phyloP scores from a whole-genome alignment of 2,888 invertebrate genomes.

The Oxytorus armatus region DNA sequence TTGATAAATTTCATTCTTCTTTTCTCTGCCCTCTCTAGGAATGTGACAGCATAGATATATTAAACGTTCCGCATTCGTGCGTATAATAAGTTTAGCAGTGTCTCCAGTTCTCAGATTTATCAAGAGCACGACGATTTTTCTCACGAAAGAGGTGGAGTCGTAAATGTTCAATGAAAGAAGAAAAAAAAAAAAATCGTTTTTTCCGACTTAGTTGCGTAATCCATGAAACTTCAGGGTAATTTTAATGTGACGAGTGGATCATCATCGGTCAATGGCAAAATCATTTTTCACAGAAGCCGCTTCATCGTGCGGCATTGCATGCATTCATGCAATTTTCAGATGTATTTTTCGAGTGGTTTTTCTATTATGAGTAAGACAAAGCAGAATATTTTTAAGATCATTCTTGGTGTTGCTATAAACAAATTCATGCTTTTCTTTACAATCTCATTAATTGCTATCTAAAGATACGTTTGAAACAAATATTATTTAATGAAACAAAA shows the following conservation, averaged over 20 bases:
- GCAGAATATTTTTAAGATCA: no score
- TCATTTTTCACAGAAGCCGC: slow-evolving; percentile 12
- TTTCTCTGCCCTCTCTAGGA: slow-evolving; percentile 40
- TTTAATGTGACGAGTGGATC: slow-evolving; percentile 2
- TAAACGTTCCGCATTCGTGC: slow-evolving; percentile 25
- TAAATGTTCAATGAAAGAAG: slow-evolving; percentile 4
- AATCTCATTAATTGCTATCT: no score
- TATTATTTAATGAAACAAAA: no score
- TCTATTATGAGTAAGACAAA: no score
- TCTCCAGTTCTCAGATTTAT: slow-evolving; percentile 10
- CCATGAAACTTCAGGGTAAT: neutral
- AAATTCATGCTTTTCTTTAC: no score
- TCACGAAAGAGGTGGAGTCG: slow-evolving; percentile 33
- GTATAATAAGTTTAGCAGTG: slow-evolving; percentile 1
- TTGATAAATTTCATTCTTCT: slow-evolving; percentile 68
- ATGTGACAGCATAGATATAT: slow-evolving; percentile 14
- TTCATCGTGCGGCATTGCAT: neutral
- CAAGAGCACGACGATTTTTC: slow-evolving; percentile 16
- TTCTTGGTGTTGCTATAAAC: no score
- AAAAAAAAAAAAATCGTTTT: slow-evolving; percentile 7
- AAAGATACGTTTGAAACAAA: no score
- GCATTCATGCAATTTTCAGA: neutral
- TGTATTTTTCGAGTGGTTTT: neutral
- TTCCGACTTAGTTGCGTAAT: slow-evolving; percentile 1
- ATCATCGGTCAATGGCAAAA: neutral